Evolutionary conservation across 2,888 invertebrate genomes (phyloP), one percentile per base, ranked within the genome.

Genomic region (Pomacea canaliculata): DNA sequence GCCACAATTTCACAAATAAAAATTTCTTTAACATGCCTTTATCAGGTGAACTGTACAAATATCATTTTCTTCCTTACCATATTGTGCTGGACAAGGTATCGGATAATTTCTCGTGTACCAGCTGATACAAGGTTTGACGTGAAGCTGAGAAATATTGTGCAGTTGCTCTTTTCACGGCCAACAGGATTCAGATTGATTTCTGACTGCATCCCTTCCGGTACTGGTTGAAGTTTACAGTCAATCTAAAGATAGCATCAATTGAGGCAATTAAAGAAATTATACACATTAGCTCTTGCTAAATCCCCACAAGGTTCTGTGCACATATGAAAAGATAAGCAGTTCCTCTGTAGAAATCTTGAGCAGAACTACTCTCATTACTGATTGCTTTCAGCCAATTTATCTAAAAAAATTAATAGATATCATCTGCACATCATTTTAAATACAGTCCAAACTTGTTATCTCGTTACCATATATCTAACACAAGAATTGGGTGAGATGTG

Each of bases 101-200:
- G 92, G 80, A 99, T 94, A 0, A 96, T 95, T 87, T 99, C 99
- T 80, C 99, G 92, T 78, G 99, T 92, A 5, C 99, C 99, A 74
- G 96, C 96, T 0, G 99, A 99, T 56, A 97, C 95, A 93, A 99
- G 94, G 91, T 99, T 99, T 0, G 99, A 99, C 0, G 99, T 99
- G 89, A 95, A 99, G 3, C 98, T 98, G 80, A 99, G 92, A 91
- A 99, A 99, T 88, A 99, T 96, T 4, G 99, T 98, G 88, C 99
- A 99, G 85, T 92, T 92, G 16, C 87, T 89, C 78, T 87, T 89
- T 59, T 88, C 83, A 60, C 91, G 80, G 0, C 83, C 83, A 78
- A 84, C 84, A 3, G 94, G 93, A 87, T 97, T 97, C 72, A 95
- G 94, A 91, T 95, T 95, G 82, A 94, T 93, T 85, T 94, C 94